These are phyloP conservation scores for Cochlearius cochlearius DNA, from an alignment of 2,113 vertebrate genomes.

Conservation along the genomic window DNA sequence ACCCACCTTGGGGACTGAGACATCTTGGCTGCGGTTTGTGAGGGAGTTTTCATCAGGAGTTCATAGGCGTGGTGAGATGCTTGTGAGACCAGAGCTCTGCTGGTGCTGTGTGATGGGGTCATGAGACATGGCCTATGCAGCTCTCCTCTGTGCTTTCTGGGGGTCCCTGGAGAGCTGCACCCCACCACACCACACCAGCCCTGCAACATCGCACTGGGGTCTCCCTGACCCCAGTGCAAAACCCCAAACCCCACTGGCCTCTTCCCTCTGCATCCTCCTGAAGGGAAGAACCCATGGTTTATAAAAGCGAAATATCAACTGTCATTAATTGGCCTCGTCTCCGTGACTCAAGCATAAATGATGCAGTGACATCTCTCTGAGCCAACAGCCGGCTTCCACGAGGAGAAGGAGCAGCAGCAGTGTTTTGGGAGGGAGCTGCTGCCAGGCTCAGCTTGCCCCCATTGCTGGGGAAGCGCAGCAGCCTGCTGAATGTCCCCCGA, in stretches of 20 bases:
- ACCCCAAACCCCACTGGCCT: neutral
- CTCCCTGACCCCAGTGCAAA: no score
- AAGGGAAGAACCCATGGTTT: neutral
- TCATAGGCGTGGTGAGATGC: neutral
- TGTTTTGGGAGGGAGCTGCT: neutral
- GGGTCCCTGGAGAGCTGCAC: neutral
- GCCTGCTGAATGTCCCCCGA: no score
- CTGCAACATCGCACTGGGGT: neutral
- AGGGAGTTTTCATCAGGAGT: neutral
- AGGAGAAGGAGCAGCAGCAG: neutral
- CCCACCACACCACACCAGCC: accelerated
- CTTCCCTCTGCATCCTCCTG: neutral
- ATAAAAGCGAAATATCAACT: neutral
- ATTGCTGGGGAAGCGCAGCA: neutral
- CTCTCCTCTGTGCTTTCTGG: neutral
- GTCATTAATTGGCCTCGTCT: neutral
- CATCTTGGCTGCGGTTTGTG: neutral
- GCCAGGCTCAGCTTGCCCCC: neutral
- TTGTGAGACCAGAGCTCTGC: neutral
- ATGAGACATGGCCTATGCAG: neutral
- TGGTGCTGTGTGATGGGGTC: neutral
- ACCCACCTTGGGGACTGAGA: neutral
- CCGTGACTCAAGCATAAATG: neutral
- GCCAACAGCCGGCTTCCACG: neutral
- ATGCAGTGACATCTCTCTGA: neutral